Conservation (phyloP, 2,113 vertebrate genomes). For the Clarias batrachus region DNA sequence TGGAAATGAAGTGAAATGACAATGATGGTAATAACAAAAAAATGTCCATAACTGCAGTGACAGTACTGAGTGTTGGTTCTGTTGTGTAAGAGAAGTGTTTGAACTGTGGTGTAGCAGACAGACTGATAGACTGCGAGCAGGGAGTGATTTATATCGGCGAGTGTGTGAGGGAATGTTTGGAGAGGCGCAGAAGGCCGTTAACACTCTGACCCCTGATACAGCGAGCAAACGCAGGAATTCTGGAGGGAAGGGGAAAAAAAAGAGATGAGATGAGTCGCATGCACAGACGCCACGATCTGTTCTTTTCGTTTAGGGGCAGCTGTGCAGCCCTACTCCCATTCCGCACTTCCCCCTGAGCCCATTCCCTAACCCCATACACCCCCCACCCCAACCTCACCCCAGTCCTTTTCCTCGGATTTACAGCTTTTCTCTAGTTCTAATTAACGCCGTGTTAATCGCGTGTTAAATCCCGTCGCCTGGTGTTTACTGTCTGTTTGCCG, state of each 20-base stretch:
- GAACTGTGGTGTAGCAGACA: slow-evolving; percentile 6
- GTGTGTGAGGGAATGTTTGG: slow-evolving; percentile 67
- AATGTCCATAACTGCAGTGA: not conserved
- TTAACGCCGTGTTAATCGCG: slow-evolving; percentile 73
- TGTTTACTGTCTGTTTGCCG: slow-evolving; percentile 74
- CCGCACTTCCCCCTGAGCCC: not conserved
- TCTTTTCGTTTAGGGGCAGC: slow-evolving; percentile 66
- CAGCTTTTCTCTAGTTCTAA: slow-evolving; percentile 66
- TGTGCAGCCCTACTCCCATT: slow-evolving; percentile 16
- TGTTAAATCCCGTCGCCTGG: slow-evolving; percentile 67
- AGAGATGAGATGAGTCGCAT: slow-evolving; percentile 52
- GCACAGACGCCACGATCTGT: slow-evolving; percentile 56
- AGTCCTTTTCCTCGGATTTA: slow-evolving; percentile 49
- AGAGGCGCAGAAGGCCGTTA: slow-evolving; percentile 75
- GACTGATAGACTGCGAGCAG: slow-evolving; percentile 22
- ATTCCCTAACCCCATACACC: not conserved
- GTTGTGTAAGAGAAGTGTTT: not conserved
- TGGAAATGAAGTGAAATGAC: not conserved
- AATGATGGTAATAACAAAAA: not conserved
- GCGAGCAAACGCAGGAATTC: slow-evolving; percentile 58
- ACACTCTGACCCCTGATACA: slow-evolving; percentile 74
- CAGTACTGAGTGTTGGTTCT: too few species aligned
- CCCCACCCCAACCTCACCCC: not conserved
- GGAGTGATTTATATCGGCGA: slow-evolving; percentile 75
- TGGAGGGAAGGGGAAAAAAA: slow-evolving; percentile 58